Evolutionary conservation across 2,113 vertebrate genomes (phyloP), one percentile per base, ranked within the genome.

Genomic region (Hoplias malabaricus): DNA sequence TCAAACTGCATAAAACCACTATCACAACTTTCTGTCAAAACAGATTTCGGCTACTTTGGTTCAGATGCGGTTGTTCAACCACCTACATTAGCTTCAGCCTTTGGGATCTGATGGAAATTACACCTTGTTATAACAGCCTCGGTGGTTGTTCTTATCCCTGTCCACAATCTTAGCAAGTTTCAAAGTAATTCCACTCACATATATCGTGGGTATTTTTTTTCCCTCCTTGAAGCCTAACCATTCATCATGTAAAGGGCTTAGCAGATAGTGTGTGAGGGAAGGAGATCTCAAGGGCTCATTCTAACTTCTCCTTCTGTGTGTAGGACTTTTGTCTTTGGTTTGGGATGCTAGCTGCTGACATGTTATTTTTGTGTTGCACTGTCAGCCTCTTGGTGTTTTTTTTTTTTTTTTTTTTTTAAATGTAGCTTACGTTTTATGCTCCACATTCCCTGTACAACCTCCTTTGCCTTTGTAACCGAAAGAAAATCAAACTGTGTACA

Each of bases 241-340:
- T 84, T 23, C 75, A 76, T 84, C 63, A 84, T 79, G 88, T 83
- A 84, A 91, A 91, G 89, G 88, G 88, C 90, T 90, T 87, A 72
- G 85, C 71, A 78, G 80, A 86, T 72, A 77, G 89, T 75, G 82
- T 61, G 43, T 74, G 78, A 87, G 84, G 69, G 65, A 87, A 84
- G 85, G 86, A 87, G 86, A 82, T 87, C 71, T 81, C 65, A 92
- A 92, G 91, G 91, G 91, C 91, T 92, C 86, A 88, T 85, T 86
- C 84, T 87, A 90, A 16, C 25, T 67, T 76, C 79, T 67, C 33
- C 67, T 82, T 81, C 78, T 70, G 70, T 69, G 59, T 84, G 80
- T 81, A 81, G 69, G 82, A 67, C 80, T 87, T 71, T 80, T 84
- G 80, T 81, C 53, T 78, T 79, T 76, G 73, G 36, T 79, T 73